Base-by-base conservation (phyloP, 1,140 invertebrate genomes). In the Eulimnadia texana region DNA sequence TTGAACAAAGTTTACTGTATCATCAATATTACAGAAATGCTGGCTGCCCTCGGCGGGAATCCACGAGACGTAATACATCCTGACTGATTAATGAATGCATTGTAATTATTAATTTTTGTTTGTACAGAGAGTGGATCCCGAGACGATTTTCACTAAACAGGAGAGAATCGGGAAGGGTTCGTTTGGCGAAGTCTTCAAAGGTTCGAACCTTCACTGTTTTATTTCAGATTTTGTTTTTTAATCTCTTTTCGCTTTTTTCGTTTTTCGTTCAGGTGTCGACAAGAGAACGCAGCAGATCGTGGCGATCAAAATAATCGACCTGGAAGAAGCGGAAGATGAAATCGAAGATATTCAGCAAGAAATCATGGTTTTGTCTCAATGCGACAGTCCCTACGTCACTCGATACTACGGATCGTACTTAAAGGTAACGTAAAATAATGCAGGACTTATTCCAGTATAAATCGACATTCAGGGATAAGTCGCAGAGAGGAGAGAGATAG, bases 331-430 rank as follows among this genome's bases (percentile, higher is more conserved):
- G 47, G 97, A 99, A 81, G 97, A 99, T 90, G 97, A 99, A 77
- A 99, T 99, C 73, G 97, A 99, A 75, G 96, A 99, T 72, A 99
- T 99, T 69, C 97, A 99, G 75, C 95, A 99, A 77, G 97, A 99
- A 77, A 99, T 99, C 71, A 98, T 98, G 92, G 93, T 98, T 70
- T 79, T 99, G 68, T 98, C 93, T 66, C 96, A 99, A 74, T 99
- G 97, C 78, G 96, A 99, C 78, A 95, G 91, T 70, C 91, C 92
- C 3, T 98, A 85, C 77, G 95, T 99, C 72, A 99, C 96, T 68
- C 98, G 98, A 79, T 97, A 97, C 77, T 97, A 84, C 75, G 93
- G 93, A 70, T 96, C 93, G 69, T 96, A 92, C 76, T 84, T 97
- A 69, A 95, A 95, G 83, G 89, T 90, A 72, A 76, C 72, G 33